A percentile compares a stretch with the other conserved stretches of the same genome.
Evolutionary conservation across 2,113 vertebrate genomes (phyloP).

Genomic region (Brachypteracias leptosomus): DNA sequence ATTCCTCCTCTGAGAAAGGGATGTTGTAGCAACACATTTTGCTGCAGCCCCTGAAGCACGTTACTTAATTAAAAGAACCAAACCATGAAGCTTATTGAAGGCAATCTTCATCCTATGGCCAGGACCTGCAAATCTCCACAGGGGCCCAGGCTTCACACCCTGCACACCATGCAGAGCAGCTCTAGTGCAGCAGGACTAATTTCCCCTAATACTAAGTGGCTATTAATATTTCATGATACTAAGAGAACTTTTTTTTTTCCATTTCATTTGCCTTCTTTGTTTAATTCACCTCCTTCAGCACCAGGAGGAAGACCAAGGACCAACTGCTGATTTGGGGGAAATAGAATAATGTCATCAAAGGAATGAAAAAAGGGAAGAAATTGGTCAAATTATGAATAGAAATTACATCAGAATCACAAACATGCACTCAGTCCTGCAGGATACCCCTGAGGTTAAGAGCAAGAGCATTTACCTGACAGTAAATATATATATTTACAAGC

Average conservation of each 20-base stretch:
- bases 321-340: not conserved
- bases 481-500: not conserved
- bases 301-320: not conserved
- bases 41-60: not conserved
- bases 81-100: not conserved
- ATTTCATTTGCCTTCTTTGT: slow-evolving; percentile 40
- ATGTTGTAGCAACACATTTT: not conserved
- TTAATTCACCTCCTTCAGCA: slow-evolving; percentile 7
- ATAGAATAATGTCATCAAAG: not conserved
- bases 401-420: not conserved
- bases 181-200: not conserved
- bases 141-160: not conserved
- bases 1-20: not conserved
- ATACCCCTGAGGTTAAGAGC: not conserved
- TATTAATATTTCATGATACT: slow-evolving; percentile 39
- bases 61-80: not conserved
- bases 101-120: not conserved
- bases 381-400: not conserved
- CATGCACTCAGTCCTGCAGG: not conserved
- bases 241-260: not conserved
- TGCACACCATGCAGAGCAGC: not conserved
- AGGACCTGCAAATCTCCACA: not conserved
- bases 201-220: not conserved
- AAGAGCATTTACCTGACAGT: not conserved
- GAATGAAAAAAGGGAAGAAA: not conserved